Conservation (phyloP, 1,140 invertebrate genomes). For the Zaprionus capensis region DNA sequence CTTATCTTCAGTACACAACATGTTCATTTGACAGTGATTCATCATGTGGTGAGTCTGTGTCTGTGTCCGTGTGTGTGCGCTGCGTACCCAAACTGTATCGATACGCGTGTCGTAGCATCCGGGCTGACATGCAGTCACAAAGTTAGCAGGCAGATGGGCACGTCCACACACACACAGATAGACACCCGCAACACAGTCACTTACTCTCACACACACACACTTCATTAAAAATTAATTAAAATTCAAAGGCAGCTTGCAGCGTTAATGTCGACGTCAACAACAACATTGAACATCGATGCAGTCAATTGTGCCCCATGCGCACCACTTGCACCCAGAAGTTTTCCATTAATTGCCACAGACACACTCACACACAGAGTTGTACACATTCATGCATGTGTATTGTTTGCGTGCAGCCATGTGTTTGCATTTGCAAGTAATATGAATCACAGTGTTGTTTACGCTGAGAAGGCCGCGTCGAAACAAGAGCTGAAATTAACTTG, state of each 20-base stretch:
- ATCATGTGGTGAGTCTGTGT: conserved; percentile 58
- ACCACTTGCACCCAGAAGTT: neutral
- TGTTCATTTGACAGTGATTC: conserved; percentile 75
- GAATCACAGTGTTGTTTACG: conserved; percentile 2
- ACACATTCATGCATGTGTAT: neutral
- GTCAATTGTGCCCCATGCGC: conserved; percentile 18
- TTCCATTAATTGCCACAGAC: conserved; percentile 2
- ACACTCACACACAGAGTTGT: neutral
- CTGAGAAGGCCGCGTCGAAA: neutral
- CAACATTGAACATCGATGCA: conserved; percentile 12
- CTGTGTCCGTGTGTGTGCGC: conserved; percentile 2
- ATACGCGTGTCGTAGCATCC: conserved; percentile 30
- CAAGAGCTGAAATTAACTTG: conserved; percentile 3
- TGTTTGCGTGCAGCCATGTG: neutral
- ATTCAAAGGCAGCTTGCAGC: conserved; percentile 48
- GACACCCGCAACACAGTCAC: too few relatives aligned
- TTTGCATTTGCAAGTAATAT: conserved; percentile 5
- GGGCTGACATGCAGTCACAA: conserved; percentile 27
- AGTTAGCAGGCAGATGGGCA: conserved; percentile 28
- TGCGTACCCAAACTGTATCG: conserved; percentile 32
- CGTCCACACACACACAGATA: conserved; percentile 20
- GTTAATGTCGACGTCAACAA: conserved; percentile 26
- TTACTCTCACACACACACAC: conserved; percentile 14
- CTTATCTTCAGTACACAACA: conserved; percentile 24
- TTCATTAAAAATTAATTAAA: conserved; percentile 82